phyloP scores from a whole-genome alignment of 2,888 invertebrate species.

The Beris morrisii region DNA sequence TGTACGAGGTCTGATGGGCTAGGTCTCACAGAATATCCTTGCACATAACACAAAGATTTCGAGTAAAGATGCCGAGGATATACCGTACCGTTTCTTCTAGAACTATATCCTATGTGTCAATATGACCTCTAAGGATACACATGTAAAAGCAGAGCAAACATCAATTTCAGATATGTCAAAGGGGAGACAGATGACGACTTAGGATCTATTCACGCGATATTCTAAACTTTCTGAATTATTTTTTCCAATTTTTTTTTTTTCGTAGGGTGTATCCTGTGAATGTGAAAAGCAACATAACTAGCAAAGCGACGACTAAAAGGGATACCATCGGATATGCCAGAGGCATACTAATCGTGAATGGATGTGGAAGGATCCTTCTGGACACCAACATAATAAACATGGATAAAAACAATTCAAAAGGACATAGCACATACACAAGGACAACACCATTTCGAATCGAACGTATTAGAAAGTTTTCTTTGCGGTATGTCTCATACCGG shows the following conservation, averaged over 20 bases:
- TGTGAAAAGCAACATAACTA: not conserved
- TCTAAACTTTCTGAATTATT: conserved; percentile 29
- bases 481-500: no score
- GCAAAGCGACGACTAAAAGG: no score
- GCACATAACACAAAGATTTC: not conserved
- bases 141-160: conserved; percentile 39
- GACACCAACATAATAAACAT: no score
- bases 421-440: no score
- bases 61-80: not conserved
- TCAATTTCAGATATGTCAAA: conserved; percentile 39
- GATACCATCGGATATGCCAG: not conserved
- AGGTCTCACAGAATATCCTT: not conserved
- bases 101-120: conserved; percentile 37
- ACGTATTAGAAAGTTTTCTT: no score
- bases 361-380: no score
- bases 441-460: no score
- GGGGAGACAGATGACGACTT: conserved; percentile 36
- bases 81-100: not conserved
- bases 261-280: not conserved
- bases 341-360: not conserved
- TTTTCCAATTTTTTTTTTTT: conserved; percentile 6
- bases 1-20: no score
- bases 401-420: no score
- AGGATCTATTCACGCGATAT: conserved; percentile 37
- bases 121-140: conserved; percentile 39